Evolutionary conservation across 2,888 invertebrate species (phyloP).

Genomic region (Cataglyphis cursor): DNA sequence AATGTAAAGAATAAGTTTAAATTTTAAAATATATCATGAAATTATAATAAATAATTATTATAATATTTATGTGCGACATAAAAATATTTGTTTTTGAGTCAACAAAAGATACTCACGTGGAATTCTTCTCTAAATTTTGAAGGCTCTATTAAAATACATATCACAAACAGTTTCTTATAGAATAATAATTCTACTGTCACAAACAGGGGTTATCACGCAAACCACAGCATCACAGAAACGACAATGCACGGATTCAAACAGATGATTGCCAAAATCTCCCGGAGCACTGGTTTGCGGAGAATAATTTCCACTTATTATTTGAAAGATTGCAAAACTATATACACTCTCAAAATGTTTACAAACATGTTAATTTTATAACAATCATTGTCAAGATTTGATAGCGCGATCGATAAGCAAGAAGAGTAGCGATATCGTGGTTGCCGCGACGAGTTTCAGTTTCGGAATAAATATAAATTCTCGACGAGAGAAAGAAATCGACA

Average conservation of each 20-base stretch:
- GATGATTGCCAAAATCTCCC: background rate
- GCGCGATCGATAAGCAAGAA: background rate
- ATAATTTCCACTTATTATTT: background rate
- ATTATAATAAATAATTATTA: background rate
- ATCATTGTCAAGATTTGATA: background rate
- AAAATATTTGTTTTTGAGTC: background rate
- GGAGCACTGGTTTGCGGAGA: background rate
- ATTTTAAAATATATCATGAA: background rate
- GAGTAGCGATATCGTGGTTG: constrained; percentile 51
- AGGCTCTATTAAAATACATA: background rate
- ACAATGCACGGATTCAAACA: background rate
- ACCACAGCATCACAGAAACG: constrained; percentile 22
- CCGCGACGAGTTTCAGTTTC: constrained; percentile 61
- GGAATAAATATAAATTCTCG: constrained; percentile 65
- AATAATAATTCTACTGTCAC: constrained; percentile 7
- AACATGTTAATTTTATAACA: background rate
- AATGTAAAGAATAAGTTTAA: background rate
- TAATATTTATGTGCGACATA: background rate
- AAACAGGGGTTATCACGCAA: constrained; percentile 32
- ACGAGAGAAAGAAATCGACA: constrained; percentile 61
- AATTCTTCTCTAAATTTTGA: background rate
- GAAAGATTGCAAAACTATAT: background rate
- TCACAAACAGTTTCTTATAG: background rate
- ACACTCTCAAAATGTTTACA: background rate
- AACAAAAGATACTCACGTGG: background rate